Base-by-base conservation (phyloP, 2,888 invertebrate genomes). In the Drosophila colorata region DNA sequence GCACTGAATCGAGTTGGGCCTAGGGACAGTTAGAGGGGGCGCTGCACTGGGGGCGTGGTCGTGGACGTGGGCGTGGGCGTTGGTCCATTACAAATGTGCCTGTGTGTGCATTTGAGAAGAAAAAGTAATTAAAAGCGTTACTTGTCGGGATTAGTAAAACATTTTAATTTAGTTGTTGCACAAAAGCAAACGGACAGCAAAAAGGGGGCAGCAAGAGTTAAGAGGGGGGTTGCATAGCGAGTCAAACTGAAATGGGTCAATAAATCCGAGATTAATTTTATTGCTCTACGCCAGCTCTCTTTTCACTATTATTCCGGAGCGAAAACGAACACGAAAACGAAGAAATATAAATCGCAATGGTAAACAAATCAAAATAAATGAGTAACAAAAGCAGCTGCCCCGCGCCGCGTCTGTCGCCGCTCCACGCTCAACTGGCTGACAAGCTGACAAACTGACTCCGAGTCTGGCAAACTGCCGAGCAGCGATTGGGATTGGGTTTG, bases 341-440 rank as follows among this genome's bases (percentile, higher is more conserved):
- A 86, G 70, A 84, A 86, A 88, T 88, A 86, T 88, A 86, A 86
- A 87, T 86, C 87, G 85, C 80, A 86, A 88, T 86, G 71, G 87
- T 88, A 86, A 86, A 86, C 85, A 86, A 86, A 86, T 86, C 89
- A 86, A 88, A 86, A 86, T 88, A 86, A 86, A 86, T 88, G 85
- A 86, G 85, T 85, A 88, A 87, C 89, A 88, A 86, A 87, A 74
- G 87, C 72, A 55, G 57, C 35, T 20, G 11, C 57, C 9, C 4
- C 18, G 3, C 8, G 11, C 28, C 16, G 6, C 23, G 47, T 37
- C 43, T 44, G 31, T 3, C 33, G 8, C 1, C 2, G 13, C 46
- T 57, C 47, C 68, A 59, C 61, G 35, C 61, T 58, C 78, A 69
- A 78, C 78, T 78, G 86, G 88, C 83, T 83, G 83, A 83, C 83